These are phyloP conservation scores for Leptonema lineaticorne DNA, from an alignment of 1,140 invertebrate species.

Conservation along the genomic window DNA sequence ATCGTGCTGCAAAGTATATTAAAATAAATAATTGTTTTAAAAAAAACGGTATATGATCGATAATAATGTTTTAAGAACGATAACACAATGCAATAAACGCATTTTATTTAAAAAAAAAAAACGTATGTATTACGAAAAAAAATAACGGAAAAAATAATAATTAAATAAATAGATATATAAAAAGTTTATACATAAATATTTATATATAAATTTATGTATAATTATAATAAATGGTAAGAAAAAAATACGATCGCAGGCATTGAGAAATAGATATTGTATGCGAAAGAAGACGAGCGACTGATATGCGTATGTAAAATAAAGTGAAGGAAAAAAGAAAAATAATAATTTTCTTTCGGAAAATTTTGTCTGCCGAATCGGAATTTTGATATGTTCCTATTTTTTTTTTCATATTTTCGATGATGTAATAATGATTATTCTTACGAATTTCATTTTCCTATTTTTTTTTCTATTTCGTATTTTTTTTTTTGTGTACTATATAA, in stretches of 20 bases:
- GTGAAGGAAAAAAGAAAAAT: no score
- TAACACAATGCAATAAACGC: no score
- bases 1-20: background rate
- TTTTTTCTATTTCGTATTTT: no score
- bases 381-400: background rate
- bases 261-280: background rate
- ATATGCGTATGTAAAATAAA: background rate
- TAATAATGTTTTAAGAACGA: no score
- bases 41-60: no score
- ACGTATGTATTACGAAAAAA: background rate
- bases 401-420: background rate
- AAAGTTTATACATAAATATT: background rate
- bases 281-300: background rate
- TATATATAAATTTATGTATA: background rate
- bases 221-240: background rate
- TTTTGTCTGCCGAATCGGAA: constrained; percentile 9
- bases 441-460: no score
- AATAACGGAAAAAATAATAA: background rate
- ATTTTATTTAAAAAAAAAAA: background rate
- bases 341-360: constrained; percentile 4
- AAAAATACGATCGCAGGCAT: constrained; percentile 19
- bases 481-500: no score
- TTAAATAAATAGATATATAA: background rate
- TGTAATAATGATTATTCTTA: background rate
- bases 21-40: no score